Percentiles rank a stretch among this genome's conserved stretches.
phyloP scores from a whole-genome alignment of 2,797 vertebrate genomes.

The Hoplostethus atlanticus region DNA sequence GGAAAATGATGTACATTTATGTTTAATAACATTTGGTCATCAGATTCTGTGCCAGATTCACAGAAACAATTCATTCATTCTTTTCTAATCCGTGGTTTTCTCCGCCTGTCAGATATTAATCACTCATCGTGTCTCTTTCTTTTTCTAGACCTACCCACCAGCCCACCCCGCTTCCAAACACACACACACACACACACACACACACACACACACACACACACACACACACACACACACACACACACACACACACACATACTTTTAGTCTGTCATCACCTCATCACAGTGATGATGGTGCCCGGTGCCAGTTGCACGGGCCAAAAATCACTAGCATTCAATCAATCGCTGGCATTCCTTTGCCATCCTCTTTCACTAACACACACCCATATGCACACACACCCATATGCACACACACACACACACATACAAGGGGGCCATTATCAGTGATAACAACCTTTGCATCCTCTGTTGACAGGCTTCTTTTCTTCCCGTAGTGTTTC shows the following conservation, averaged over 20 bases:
- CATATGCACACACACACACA: background rate
- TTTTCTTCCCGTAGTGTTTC: background rate
- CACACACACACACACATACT: background rate
- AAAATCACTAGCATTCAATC: background rate
- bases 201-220: too few species aligned
- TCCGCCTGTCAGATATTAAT: conserved; percentile 23
- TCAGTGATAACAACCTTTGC: conserved; percentile 9
- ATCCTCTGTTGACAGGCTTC: conserved; percentile 37
- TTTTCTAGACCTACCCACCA: background rate
- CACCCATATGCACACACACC: background rate
- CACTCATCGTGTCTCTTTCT: conserved; percentile 34
- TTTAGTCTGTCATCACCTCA: conserved; percentile 24
- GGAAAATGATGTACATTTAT: background rate
- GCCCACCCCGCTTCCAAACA: background rate
- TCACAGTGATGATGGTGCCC: conserved; percentile 24
- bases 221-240: background rate
- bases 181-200: too few species aligned
- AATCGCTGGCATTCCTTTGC: background rate
- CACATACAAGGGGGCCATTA: conserved; percentile 2
- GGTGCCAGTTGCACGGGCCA: background rate
- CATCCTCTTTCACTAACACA: conserved; percentile 14
- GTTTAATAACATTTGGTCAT: background rate
- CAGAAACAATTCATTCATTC: conserved; percentile 17
- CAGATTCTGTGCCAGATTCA: conserved; percentile 12
- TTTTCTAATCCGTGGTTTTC: conserved; percentile 27